phyloP scores from a whole-genome alignment of 1,140 invertebrate species.

The Philotrypesis tridentata region DNA sequence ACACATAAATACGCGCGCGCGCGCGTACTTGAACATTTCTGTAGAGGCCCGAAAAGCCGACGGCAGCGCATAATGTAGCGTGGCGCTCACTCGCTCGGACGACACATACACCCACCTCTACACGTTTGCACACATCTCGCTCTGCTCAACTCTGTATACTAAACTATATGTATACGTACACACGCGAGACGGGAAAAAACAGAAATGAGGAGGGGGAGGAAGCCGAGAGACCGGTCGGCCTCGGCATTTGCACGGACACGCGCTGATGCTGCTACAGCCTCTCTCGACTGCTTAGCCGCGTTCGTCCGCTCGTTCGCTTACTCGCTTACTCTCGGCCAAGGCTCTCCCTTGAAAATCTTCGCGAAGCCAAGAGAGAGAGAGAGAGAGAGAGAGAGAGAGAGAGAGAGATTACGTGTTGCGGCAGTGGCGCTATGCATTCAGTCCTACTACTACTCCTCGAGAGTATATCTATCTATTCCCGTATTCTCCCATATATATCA shows the following conservation, averaged over 20 bases:
- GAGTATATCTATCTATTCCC: background rate
- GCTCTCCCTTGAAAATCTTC: conserved; percentile 32
- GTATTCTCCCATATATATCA: too few relatives aligned
- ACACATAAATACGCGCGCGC: too few relatives aligned
- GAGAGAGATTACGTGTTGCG: background rate
- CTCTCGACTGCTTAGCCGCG: background rate
- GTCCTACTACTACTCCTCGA: background rate
- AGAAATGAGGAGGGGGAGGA: background rate
- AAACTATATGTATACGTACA: background rate
- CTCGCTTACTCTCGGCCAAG: conserved; percentile 17
- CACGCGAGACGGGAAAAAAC: background rate
- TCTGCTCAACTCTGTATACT: background rate
- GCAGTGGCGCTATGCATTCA: background rate
- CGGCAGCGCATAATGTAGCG: conserved; percentile 12
- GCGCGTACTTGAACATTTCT: conserved; percentile 10
- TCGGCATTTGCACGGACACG: background rate
- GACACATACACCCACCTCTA: background rate
- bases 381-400: conserved; percentile 1
- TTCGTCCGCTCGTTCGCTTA: background rate
- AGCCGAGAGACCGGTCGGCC: conserved; percentile 28
- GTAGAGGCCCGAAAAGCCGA: background rate
- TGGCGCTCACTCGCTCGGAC: background rate
- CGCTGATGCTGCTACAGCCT: conserved; percentile 7
- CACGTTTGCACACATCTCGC: background rate
- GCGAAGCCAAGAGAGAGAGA: background rate